phyloP scores from a whole-genome alignment of 2,113 vertebrate genomes.

The Grantiella picta region DNA sequence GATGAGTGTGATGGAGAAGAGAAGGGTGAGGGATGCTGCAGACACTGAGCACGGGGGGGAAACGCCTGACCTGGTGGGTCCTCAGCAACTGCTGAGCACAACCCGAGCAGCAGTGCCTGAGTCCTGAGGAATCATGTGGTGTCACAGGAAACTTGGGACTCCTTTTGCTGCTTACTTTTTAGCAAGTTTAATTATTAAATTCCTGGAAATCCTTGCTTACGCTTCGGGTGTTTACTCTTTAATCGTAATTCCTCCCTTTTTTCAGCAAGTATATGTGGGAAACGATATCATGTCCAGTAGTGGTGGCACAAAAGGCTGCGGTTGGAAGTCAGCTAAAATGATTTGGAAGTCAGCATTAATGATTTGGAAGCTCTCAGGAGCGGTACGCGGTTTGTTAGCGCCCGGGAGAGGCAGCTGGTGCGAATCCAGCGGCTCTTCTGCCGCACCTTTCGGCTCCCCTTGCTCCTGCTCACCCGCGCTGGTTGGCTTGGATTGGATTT shows the following conservation, averaged over 20 bases:
- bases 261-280: not conserved
- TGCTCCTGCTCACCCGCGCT: fast-evolving
- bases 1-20: not conserved
- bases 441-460: no score
- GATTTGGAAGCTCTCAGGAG: not conserved
- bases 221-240: not conserved
- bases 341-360: not conserved
- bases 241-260: not conserved
- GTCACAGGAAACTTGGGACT: fast-evolving
- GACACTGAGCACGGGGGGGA: fast-evolving
- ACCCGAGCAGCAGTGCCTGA: not conserved
- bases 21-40: not conserved
- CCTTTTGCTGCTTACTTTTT: not conserved
- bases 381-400: not conserved
- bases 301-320: not conserved
- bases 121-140: not conserved
- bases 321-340: not conserved
- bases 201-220: not conserved
- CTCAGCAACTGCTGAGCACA: not conserved
- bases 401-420: not conserved
- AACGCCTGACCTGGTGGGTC: not conserved
- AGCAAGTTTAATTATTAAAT: not conserved
- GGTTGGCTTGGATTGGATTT: fast-evolving
- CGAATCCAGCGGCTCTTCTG: not conserved
- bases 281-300: fast-evolving